Evolutionary conservation across 92 coral and sea anemone species (phyloP).

Genomic region (Paragorgia papillata): DNA sequence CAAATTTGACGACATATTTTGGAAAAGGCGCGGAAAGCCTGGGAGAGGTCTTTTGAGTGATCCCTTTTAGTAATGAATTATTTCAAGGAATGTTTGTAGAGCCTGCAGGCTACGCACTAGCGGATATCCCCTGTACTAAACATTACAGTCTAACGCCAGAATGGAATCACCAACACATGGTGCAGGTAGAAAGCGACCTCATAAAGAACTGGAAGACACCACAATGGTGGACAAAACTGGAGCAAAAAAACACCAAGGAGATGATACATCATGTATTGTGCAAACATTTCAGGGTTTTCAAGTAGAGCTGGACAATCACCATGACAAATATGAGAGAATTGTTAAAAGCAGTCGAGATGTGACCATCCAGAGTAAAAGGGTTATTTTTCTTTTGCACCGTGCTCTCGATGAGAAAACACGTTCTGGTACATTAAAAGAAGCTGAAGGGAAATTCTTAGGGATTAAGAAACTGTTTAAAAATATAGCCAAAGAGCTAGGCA

Average conservation of each 20-base stretch:
- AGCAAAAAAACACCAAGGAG: conserved; percentile 48
- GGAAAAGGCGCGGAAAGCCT: too few species aligned
- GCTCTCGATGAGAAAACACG: conserved; percentile 67
- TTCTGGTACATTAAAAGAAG: conserved; percentile 70
- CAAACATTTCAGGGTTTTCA: conserved; percentile 68
- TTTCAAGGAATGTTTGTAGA: too few species aligned
- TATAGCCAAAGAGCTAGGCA: conserved; percentile 75
- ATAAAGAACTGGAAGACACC: neutral
- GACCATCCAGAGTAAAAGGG: conserved; percentile 87
- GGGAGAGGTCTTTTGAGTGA: too few species aligned
- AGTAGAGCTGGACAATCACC: conserved; percentile 72
- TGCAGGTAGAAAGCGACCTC: neutral
- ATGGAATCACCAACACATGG: neutral
- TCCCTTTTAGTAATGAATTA: too few species aligned
- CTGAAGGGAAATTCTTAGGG: conserved; percentile 70
- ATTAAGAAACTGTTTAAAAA: conserved; percentile 69
- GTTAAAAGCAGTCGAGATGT: conserved; percentile 94
- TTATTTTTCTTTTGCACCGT: conserved; percentile 78
- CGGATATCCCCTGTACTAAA: neutral
- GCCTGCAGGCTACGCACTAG: neutral
- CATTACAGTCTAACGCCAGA: conserved; percentile 18
- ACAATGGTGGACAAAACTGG: conserved; percentile 22
- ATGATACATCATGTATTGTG: conserved; percentile 64
- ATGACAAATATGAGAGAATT: conserved; percentile 90
- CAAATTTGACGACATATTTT: too few species aligned